Evolutionary conservation across 1,140 invertebrate genomes (phyloP).

Genomic region (Drosophila orena): DNA sequence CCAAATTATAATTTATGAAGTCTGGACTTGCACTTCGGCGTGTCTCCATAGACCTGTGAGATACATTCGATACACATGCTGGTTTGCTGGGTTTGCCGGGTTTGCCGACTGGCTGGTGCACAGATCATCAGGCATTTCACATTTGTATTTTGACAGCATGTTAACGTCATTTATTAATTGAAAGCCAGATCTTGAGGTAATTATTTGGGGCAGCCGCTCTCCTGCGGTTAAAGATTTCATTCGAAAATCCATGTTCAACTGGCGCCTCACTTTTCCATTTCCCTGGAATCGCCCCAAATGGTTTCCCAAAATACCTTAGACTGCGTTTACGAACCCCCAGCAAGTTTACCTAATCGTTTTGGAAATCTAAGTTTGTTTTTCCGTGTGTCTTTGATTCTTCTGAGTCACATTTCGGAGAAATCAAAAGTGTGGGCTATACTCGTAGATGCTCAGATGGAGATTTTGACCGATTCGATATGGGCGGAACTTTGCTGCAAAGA

Average conservation of each 20-base stretch:
- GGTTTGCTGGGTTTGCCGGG: constrained; percentile 10
- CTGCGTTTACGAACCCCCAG: constrained; percentile 40
- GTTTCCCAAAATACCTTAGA: constrained; percentile 51
- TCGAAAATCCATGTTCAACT: constrained; percentile 55
- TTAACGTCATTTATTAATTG: constrained; percentile 84
- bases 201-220: constrained; percentile 52
- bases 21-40: constrained; percentile 64
- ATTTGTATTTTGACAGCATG: constrained; percentile 76
- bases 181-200: constrained; percentile 60
- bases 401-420: constrained; percentile 65
- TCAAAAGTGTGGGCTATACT: constrained; percentile 61
- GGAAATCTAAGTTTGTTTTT: constrained; percentile 58
- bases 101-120: constrained; percentile 45
- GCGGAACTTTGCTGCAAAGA: constrained; percentile 59
- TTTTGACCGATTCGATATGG: constrained; percentile 55
- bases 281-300: constrained; percentile 62
- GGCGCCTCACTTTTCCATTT: constrained; percentile 74
- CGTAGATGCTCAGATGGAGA: constrained; percentile 18
- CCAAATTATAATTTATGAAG: constrained; percentile 82
- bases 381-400: constrained; percentile 22
- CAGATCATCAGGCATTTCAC: constrained; percentile 71
- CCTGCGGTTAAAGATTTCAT: constrained; percentile 66
- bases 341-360: constrained; percentile 70
- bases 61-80: constrained; percentile 65
- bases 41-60: constrained; percentile 61